Conservation (phyloP, 2,113 vertebrate species). For the Cynoglossus semilaevis region DNA sequence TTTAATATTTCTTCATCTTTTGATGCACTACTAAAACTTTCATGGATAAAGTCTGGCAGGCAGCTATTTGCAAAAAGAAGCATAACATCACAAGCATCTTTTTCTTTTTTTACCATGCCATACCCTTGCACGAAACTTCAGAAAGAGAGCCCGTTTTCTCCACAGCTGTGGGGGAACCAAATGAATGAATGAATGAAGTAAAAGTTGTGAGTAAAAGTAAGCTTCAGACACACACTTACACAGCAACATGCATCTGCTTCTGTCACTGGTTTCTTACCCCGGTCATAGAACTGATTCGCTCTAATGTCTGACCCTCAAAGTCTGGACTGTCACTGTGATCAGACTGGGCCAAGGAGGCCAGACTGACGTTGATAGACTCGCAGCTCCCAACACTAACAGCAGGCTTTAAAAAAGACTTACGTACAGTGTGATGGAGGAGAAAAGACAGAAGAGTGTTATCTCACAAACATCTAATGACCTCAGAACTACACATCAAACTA, state of each 20-base stretch:
- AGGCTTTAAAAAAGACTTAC: slow-evolving; percentile 42
- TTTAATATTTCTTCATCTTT: no score
- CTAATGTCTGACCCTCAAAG: slow-evolving; percentile 38
- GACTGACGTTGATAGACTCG: slow-evolving; percentile 63
- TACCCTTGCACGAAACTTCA: slow-evolving; percentile 80
- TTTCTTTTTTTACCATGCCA: slow-evolving; percentile 69
- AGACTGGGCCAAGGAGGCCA: slow-evolving; percentile 56
- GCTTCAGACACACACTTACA: slow-evolving; percentile 15
- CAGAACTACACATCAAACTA: no score
- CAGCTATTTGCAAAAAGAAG: slow-evolving; percentile 35
- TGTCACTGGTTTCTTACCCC: slow-evolving; percentile 61
- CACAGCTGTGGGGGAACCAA: slow-evolving; percentile 72
- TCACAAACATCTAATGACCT: not conserved
- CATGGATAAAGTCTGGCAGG: slow-evolving; percentile 12
- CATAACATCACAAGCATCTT: slow-evolving; percentile 68
- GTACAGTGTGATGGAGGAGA: slow-evolving; percentile 12
- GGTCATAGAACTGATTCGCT: slow-evolving; percentile 54
- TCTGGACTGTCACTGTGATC: slow-evolving; percentile 50
- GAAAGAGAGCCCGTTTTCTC: slow-evolving; percentile 76
- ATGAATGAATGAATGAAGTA: slow-evolving; percentile 10
- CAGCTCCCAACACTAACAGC: slow-evolving; percentile 55
- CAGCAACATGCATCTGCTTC: slow-evolving; percentile 32
- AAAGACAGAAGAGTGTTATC: slow-evolving; percentile 32
- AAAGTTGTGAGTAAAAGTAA: not conserved
- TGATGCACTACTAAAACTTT: slow-evolving; percentile 5